Conservation (phyloP, 2,797 vertebrate genomes). For the Melopsittacus undulatus region DNA sequence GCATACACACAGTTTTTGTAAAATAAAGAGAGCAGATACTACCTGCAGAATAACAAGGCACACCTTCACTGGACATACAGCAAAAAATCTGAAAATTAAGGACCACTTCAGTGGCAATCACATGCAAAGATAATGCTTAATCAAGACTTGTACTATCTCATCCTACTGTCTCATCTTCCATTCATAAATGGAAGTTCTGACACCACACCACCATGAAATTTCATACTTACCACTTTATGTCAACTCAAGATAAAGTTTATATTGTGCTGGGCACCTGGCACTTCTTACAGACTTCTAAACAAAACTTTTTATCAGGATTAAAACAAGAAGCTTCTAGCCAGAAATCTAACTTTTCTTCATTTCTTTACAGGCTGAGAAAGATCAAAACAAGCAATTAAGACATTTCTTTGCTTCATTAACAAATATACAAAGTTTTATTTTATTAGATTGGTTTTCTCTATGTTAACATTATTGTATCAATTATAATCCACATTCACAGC, state of each 20-base stretch:
- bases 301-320: background rate
- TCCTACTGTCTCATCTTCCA: background rate
- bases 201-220: background rate
- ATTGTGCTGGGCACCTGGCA: background rate
- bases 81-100: background rate
- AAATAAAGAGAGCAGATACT: background rate
- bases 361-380: background rate
- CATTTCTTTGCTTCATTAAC: conserved; percentile 50
- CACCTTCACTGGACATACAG: background rate
- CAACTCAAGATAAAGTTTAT: background rate
- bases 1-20: background rate
- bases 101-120: background rate
- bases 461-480: conserved; percentile 26
- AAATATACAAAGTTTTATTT: conserved; percentile 64
- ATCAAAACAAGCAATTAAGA: conserved; percentile 49
- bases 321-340: background rate
- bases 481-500: conserved; percentile 54
- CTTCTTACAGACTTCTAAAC: background rate
- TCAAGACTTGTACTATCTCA: background rate
- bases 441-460: conserved; percentile 49
- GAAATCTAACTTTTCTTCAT: background rate
- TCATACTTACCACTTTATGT: background rate
- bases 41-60: background rate
- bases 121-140: background rate
- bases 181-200: background rate